phyloP scores from a whole-genome alignment of 2,113 vertebrate species.

The Zosterops japonicus region DNA sequence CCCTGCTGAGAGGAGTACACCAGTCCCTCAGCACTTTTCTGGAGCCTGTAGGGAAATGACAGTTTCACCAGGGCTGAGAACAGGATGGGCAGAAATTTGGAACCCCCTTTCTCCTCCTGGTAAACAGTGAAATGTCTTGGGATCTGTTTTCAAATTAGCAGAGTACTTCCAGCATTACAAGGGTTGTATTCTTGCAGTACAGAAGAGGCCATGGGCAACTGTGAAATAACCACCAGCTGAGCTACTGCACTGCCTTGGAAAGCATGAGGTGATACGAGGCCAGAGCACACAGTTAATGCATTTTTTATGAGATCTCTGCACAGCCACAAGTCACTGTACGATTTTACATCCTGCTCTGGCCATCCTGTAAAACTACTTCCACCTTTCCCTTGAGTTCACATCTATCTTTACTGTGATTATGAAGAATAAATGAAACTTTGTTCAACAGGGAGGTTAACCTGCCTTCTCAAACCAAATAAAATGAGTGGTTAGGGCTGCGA shows the following conservation, averaged over 20 bases:
- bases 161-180: neutral
- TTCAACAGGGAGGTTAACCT: neutral
- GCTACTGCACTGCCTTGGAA: neutral
- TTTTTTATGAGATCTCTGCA: neutral
- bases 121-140: neutral
- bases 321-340: neutral
- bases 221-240: neutral
- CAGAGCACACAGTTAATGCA: neutral
- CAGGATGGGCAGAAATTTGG: neutral
- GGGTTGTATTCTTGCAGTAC: neutral
- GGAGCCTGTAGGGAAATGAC: neutral
- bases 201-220: neutral
- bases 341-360: neutral
- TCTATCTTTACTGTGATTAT: neutral
- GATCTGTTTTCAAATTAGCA: neutral
- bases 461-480: neutral
- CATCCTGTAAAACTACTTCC: neutral
- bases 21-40: neutral
- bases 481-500: neutral
- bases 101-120: neutral
- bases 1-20: neutral
- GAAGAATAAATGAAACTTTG: neutral
- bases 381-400: neutral
- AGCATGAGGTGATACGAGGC: rapidly evolving
- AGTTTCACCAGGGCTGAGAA: neutral